phyloP scores from a whole-genome alignment of 2,113 vertebrate species.

The Tretioscincus oriximinensis region DNA sequence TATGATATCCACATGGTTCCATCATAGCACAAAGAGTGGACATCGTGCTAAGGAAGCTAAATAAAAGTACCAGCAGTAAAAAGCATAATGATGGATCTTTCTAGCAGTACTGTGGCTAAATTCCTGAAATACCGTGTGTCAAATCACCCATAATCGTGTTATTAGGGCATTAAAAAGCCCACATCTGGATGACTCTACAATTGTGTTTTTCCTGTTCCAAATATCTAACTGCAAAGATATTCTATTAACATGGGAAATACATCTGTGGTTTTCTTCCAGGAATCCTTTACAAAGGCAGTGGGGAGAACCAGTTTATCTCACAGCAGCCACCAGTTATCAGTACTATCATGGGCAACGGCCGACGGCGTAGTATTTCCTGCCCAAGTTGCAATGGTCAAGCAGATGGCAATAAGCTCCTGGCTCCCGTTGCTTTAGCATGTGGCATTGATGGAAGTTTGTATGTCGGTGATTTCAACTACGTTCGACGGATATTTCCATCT shows the following conservation, averaged over 20 bases:
- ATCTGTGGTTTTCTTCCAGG: slow-evolving; percentile 70
- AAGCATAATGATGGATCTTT: too few species aligned
- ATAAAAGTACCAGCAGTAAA: too few species aligned
- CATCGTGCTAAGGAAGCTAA: too few species aligned
- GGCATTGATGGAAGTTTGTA: slow-evolving; percentile 94
- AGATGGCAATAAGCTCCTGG: slow-evolving; percentile 95
- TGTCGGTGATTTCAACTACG: slow-evolving; percentile 97
- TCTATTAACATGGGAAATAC: neutral
- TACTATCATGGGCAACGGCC: slow-evolving; percentile 97
- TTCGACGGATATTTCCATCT: slow-evolving; percentile 93
- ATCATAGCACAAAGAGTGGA: too few species aligned
- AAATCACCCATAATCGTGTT: too few species aligned
- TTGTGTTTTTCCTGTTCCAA: neutral
- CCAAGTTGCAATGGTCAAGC: slow-evolving; percentile 97
- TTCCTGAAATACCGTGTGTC: too few species aligned
- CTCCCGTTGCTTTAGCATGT: slow-evolving; percentile 92
- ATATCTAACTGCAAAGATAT: neutral
- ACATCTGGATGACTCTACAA: neutral
- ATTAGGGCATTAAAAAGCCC: too few species aligned
- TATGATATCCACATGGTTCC: too few species aligned
- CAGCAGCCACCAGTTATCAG: slow-evolving; percentile 93
- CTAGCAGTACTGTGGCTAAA: too few species aligned
- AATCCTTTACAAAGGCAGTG: slow-evolving; percentile 95
- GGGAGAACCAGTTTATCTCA: slow-evolving; percentile 97
- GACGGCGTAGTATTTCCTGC: slow-evolving; percentile 95